Base-by-base conservation (phyloP, 2,888 invertebrate species). In the Rugalucina vietnamica region DNA sequence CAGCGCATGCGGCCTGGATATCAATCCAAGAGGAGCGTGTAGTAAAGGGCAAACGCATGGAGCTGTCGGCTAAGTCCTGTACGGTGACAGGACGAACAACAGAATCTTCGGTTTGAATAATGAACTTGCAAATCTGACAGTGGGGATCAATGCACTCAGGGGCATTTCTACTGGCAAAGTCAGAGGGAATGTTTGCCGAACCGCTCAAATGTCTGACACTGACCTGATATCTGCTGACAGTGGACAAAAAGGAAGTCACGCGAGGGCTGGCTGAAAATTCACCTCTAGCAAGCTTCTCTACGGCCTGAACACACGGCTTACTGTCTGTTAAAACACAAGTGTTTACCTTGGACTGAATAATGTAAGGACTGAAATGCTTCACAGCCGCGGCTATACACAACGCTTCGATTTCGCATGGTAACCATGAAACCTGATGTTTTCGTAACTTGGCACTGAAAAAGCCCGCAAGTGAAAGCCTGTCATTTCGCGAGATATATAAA, bases 381-480 rank as follows among this genome's bases (percentile, higher is more conserved):
- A 89, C 70, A 10, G 87, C 81, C 3, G 86, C 79, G 0, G 82
- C 85, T 14, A 90, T 90, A 27, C 82, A 72, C 27, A 91, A 50
- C 12, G 90, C 89, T 43, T 90, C 89, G 0, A 91, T 77, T 69
- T 91, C 88, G 54, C 88, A 90, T 0, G 88, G 90, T 43, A 90
- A 49, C 86, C 90, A 90, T 12, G 82, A 39, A 1, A 87, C 82
- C 79, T 89, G 90, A 39, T 87, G 83, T 73, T 88, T 85, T 34
- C 88, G 54, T 0, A 91, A 78, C 72, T 89, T 90, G 1, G 90
- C 88, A 79, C 83, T 88, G 75, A 90, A 90, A 79, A 90, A 90
- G 0, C 88, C 90, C 12, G 86, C 88, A 1, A 91, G 65, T 1
- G 1, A 32, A 1, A 85, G 65, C 27, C 79, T 82, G 21, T 76